Percentiles rank a stretch among this genome's conserved stretches.
phyloP scores from a whole-genome alignment of 1,140 invertebrate genomes.

The Araneus ventricosus region DNA sequence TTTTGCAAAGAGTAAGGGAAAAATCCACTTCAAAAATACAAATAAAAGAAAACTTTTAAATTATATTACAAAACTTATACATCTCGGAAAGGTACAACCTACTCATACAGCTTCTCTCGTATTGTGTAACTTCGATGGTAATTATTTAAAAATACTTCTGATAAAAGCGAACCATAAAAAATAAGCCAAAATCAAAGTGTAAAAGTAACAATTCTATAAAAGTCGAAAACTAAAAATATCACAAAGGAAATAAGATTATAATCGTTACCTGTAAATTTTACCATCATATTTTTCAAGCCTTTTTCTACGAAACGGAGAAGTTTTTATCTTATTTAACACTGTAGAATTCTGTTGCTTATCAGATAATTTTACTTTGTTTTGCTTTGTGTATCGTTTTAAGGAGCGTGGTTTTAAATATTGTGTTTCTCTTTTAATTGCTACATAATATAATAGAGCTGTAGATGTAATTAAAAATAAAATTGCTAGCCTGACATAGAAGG shows the following conservation, averaged over 20 bases:
- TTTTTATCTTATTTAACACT: neutral
- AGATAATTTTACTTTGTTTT: neutral
- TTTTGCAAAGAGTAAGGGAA: too few relatives aligned
- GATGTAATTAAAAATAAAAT: constrained; percentile 35
- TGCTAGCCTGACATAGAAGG: neutral
- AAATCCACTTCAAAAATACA: too few relatives aligned
- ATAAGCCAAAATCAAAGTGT: too few relatives aligned
- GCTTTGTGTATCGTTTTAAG: neutral
- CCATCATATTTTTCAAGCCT: constrained; percentile 28
- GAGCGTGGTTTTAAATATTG: neutral
- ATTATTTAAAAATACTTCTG: too few relatives aligned
- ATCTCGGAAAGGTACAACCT: too few relatives aligned
- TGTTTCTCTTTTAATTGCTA: constrained; percentile 13
- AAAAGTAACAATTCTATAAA: too few relatives aligned
- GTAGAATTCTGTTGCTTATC: neutral
- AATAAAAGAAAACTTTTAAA: too few relatives aligned
- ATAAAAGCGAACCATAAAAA: too few relatives aligned
- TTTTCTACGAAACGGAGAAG: neutral
- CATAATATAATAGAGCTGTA: constrained; percentile 43
- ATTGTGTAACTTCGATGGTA: too few relatives aligned
- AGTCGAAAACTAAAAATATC: too few relatives aligned
- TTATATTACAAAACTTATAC: too few relatives aligned
- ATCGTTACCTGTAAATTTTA: constrained; percentile 35
- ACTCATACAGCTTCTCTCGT: too few relatives aligned
- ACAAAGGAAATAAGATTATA: neutral